These are phyloP conservation scores for Clarias magur DNA, from an alignment of 2,113 vertebrate species.

Conservation along the genomic window DNA sequence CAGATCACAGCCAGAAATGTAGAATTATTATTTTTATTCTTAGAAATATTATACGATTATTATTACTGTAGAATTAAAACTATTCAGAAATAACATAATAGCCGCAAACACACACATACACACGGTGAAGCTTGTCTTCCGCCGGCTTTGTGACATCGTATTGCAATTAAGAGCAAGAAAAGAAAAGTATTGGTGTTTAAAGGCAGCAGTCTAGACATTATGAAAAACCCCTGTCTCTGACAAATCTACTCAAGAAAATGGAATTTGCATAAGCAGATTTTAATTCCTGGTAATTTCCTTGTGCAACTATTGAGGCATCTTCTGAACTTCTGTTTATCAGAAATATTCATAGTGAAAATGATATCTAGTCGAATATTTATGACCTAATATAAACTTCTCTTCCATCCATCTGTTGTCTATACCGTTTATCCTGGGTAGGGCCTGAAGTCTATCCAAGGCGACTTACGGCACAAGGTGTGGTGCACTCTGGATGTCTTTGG, in stretches of 20 bases:
- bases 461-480: no score
- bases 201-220: background rate
- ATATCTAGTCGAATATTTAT: background rate
- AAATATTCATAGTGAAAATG: background rate
- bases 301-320: background rate
- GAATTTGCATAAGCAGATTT: background rate
- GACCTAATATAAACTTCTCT: background rate
- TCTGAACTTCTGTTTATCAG: background rate
- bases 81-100: background rate
- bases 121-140: background rate
- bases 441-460: no score
- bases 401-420: no score
- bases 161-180: background rate
- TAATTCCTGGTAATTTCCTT: background rate
- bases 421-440: no score
- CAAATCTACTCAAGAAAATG: background rate
- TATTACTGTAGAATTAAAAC: no score
- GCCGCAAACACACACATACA: background rate
- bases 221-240: background rate
- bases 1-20: background rate
- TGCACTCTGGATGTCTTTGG: no score
- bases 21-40: background rate
- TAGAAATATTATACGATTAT: no score
- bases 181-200: background rate
- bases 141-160: background rate